Conservation (phyloP, 2,113 vertebrate species). For the Orcinus orca region DNA sequence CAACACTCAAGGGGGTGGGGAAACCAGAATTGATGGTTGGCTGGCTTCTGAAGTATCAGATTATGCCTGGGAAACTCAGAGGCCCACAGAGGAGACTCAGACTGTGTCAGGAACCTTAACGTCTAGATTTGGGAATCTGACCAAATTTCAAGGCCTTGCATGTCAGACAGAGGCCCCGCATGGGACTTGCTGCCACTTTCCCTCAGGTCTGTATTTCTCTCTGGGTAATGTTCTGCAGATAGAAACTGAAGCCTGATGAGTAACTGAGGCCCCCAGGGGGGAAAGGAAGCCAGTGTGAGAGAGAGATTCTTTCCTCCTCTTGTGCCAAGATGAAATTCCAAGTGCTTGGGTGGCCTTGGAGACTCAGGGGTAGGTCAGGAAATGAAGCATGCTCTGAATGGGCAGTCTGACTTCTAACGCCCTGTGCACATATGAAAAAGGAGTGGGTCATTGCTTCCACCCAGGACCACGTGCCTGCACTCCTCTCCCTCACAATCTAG, state of each 20-base stretch:
- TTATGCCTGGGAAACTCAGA: neutral
- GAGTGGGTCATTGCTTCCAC: neutral
- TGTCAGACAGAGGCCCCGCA: neutral
- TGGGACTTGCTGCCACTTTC: neutral
- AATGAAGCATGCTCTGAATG: neutral
- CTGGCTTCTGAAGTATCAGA: neutral
- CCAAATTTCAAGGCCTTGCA: neutral
- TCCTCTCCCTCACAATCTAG: neutral
- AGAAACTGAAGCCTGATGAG: neutral
- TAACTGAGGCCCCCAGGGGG: neutral
- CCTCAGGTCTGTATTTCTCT: neutral
- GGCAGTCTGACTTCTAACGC: neutral
- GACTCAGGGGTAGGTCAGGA: conserved; percentile 7
- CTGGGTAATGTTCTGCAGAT: neutral
- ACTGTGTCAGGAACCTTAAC: neutral
- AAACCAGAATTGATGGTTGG: neutral
- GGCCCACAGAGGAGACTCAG: neutral
- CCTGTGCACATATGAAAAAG: fast-evolving
- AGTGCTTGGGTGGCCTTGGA: conserved; percentile 38
- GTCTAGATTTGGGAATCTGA: neutral
- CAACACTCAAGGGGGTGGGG: neutral
- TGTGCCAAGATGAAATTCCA: conserved; percentile 57
- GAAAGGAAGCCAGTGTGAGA: neutral
- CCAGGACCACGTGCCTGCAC: neutral
- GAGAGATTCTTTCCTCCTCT: neutral